Conservation (phyloP, 1,140 invertebrate genomes). For the Thaumetopoea pityocampa region DNA sequence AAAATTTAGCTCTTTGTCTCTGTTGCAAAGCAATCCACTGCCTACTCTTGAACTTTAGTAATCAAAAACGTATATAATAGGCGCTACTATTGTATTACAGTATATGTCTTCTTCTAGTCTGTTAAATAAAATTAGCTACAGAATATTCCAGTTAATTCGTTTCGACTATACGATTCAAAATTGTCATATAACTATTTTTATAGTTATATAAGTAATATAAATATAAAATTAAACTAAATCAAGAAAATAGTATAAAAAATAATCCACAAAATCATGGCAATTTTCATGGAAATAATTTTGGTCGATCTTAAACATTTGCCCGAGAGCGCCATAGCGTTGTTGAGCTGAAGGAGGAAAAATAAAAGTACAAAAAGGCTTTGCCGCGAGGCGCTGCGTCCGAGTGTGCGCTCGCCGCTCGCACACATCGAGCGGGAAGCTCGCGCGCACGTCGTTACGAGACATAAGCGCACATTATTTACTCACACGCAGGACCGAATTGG, state of each 20-base stretch:
- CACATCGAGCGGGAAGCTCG: conserved; percentile 49
- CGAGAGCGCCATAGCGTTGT: conserved; percentile 4
- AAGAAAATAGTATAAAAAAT: too few species aligned
- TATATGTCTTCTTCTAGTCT: too few species aligned
- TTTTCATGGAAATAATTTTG: neutral
- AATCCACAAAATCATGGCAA: neutral
- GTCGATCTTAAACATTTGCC: conserved; percentile 7
- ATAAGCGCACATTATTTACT: conserved; percentile 50
- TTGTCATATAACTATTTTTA: too few species aligned
- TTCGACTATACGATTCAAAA: too few species aligned
- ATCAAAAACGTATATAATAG: too few species aligned
- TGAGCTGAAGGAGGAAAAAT: conserved; percentile 57
- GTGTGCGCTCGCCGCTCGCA: conserved; percentile 50
- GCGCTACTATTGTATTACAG: too few species aligned
- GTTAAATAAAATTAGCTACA: too few species aligned
- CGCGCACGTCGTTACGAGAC: conserved; percentile 45
- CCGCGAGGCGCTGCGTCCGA: conserved; percentile 46
- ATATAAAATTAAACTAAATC: too few species aligned
- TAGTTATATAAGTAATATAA: too few species aligned
- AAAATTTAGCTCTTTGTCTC: conserved; percentile 27
- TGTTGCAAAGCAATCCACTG: neutral
- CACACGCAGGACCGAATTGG: conserved; percentile 37
- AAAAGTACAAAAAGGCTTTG: conserved; percentile 69
- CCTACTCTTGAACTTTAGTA: too few species aligned
- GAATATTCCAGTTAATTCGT: too few species aligned